These are phyloP conservation scores for Octopus bimaculoides DNA, from an alignment of 1,140 invertebrate genomes.

Conservation along the genomic window DNA sequence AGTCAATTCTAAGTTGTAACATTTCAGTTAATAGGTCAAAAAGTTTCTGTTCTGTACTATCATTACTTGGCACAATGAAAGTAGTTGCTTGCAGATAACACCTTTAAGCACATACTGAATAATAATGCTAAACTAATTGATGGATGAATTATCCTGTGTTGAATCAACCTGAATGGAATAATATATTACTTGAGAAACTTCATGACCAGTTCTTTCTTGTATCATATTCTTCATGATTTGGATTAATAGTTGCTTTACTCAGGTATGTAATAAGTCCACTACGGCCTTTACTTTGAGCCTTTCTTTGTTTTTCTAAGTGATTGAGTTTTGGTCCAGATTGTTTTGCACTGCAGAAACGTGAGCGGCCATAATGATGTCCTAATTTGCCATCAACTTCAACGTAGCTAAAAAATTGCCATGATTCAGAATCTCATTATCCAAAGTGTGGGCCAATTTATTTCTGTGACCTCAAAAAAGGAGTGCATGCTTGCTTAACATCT, in stretches of 20 bases:
- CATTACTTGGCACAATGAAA: too few species aligned
- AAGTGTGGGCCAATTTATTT: neutral
- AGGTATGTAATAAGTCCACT: neutral
- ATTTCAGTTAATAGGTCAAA: too few species aligned
- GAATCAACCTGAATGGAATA: neutral
- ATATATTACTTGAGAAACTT: neutral
- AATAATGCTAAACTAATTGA: neutral
- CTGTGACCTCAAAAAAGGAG: neutral
- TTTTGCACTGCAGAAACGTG: slow-evolving; percentile 10
- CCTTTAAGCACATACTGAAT: too few species aligned
- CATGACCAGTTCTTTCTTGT: neutral
- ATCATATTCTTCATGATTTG: neutral
- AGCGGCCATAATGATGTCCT: neutral
- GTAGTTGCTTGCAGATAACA: too few species aligned
- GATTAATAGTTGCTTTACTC: neutral
- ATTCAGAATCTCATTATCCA: slow-evolving; percentile 10
- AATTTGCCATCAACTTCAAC: neutral
- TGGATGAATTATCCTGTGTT: neutral
- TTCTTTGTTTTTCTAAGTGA: neutral
- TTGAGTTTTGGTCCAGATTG: neutral
- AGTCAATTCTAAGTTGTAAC: too few species aligned
- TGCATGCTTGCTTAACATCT: slow-evolving; percentile 8
- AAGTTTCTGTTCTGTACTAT: too few species aligned
- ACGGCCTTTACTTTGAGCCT: neutral
- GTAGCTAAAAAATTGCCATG: slow-evolving; percentile 5